phyloP scores from a whole-genome alignment of 2,797 vertebrate genomes.

The Muscicapa striata region DNA sequence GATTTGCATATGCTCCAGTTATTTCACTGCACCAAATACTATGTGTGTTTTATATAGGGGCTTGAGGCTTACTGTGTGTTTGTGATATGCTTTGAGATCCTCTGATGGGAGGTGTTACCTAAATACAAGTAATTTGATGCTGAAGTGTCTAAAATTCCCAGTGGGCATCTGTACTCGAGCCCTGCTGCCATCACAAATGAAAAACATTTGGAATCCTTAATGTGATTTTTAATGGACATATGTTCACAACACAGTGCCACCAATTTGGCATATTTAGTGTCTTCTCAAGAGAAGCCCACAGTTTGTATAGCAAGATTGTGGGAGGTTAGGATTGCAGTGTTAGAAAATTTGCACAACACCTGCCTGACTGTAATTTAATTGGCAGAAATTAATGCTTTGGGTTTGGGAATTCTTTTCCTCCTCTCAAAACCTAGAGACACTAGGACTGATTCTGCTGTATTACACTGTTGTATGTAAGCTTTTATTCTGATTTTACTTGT shows the following conservation, averaged over 20 bases:
- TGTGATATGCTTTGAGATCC: constrained; percentile 52
- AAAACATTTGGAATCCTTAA: constrained; percentile 72
- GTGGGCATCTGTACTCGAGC: constrained; percentile 60
- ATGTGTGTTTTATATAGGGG: neutral
- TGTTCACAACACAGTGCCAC: constrained; percentile 64
- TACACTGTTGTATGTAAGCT: neutral
- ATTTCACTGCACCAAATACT: constrained; percentile 36
- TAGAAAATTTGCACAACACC: constrained; percentile 70
- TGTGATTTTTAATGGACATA: constrained; percentile 70
- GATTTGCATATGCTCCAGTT: constrained; percentile 46
- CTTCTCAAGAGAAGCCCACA: constrained; percentile 71
- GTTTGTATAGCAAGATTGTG: constrained; percentile 71
- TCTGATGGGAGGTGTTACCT: constrained; percentile 60
- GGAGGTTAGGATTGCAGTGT: constrained; percentile 69
- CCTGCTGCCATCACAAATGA: constrained; percentile 59
- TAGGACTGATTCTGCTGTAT: neutral
- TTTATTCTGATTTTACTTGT: neutral
- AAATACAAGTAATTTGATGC: constrained; percentile 61
- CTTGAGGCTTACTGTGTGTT: constrained; percentile 26
- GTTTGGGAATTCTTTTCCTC: constrained; percentile 12
- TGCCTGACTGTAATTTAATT: constrained; percentile 67
- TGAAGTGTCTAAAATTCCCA: constrained; percentile 58
- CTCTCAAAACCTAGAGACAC: neutral
- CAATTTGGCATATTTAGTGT: constrained; percentile 69
- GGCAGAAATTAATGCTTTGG: constrained; percentile 60